Conservation (phyloP, 2,797 vertebrate genomes). For the Champsocephalus gunnari region DNA sequence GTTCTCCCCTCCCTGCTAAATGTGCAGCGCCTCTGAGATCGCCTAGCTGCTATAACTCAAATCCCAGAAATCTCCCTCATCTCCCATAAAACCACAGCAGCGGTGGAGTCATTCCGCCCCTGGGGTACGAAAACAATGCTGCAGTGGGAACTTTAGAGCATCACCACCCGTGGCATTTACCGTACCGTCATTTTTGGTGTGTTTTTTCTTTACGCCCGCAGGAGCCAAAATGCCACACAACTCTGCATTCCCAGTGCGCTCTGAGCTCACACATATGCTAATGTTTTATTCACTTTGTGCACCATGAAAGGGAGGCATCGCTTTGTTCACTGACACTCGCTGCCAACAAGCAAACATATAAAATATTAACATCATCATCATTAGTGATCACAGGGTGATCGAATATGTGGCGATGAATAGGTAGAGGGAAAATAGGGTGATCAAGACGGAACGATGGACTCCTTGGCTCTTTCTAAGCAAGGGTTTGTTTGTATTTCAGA, state of each 20-base stretch:
- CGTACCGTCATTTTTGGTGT: neutral
- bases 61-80: slow-evolving; percentile 48
- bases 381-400: slow-evolving; percentile 64
- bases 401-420: slow-evolving; percentile 49
- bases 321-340: slow-evolving; percentile 73
- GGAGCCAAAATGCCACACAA: slow-evolving; percentile 74
- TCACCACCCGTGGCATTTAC: slow-evolving; percentile 75
- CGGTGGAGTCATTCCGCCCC: slow-evolving; percentile 62
- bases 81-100: slow-evolving; percentile 73
- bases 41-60: slow-evolving; percentile 62
- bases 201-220: slow-evolving; percentile 49
- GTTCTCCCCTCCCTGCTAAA: slow-evolving; percentile 55
- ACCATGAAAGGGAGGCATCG: slow-evolving; percentile 72
- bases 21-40: slow-evolving; percentile 71
- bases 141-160: slow-evolving; percentile 70
- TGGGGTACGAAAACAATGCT: slow-evolving; percentile 69
- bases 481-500: slow-evolving; percentile 16
- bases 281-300: slow-evolving; percentile 87
- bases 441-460: neutral
- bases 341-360: slow-evolving; percentile 77
- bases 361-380: slow-evolving; percentile 83
- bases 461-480: neutral
- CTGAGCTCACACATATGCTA: slow-evolving; percentile 69
- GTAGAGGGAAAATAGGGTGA: neutral
- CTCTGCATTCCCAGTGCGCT: slow-evolving; percentile 49